Conservation (phyloP, 2,888 invertebrate genomes). For the Diplolepis rosae region DNA sequence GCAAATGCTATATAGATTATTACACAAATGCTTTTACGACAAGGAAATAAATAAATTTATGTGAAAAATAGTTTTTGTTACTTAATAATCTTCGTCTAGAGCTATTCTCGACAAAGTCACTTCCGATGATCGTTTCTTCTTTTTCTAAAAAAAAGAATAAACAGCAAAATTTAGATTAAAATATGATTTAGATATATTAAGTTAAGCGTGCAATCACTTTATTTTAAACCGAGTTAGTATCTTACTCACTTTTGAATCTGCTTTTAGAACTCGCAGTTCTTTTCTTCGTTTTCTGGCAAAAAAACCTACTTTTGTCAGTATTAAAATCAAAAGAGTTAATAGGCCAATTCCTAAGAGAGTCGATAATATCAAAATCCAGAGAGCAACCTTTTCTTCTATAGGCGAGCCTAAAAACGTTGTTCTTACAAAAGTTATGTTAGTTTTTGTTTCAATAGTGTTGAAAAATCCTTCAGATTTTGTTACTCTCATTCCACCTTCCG, state of each 20-base stretch:
- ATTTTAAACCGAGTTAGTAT: background rate
- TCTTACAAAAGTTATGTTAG: conserved; percentile 59
- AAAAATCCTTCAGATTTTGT: conserved; percentile 62
- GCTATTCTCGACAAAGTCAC: conserved; percentile 49
- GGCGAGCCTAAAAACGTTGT: conserved; percentile 70
- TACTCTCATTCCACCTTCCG: conserved; percentile 60
- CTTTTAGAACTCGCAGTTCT: conserved; percentile 4
- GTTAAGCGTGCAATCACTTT: too few species aligned
- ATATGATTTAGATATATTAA: too few species aligned
- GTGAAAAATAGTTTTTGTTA: background rate
- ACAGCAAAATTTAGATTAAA: background rate
- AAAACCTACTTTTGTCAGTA: conserved; percentile 64
- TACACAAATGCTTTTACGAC: background rate
- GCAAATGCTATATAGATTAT: background rate
- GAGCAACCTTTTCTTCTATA: conserved; percentile 52
- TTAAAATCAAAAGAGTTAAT: conserved; percentile 56
- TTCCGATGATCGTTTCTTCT: conserved; percentile 40
- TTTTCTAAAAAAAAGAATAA: conserved; percentile 36
- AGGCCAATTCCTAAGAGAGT: conserved; percentile 62
- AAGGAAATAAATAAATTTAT: conserved; percentile 20
- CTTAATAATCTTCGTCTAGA: conserved; percentile 39
- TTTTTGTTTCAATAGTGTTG: conserved; percentile 33
- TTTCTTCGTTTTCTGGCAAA: conserved; percentile 52
- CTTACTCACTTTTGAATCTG: conserved; percentile 3
- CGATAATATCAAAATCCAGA: conserved; percentile 64